These are phyloP conservation scores for Hippolais icterina DNA, from an alignment of 2,113 vertebrate species.

Conservation along the genomic window DNA sequence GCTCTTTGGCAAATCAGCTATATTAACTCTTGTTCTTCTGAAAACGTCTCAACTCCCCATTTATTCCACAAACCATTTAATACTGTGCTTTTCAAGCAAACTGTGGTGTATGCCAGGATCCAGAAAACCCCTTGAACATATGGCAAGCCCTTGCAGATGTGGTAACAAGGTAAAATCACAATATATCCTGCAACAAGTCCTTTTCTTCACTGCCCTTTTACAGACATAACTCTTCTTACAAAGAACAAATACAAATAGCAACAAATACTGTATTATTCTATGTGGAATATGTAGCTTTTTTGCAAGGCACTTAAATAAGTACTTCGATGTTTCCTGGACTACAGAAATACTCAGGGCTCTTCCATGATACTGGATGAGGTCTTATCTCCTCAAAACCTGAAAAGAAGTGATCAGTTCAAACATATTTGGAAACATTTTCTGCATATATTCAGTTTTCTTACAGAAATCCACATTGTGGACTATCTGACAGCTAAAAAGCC, in stretches of 20 bases:
- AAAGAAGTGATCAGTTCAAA: neutral
- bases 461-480: neutral
- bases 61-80: neutral
- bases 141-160: neutral
- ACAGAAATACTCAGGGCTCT: neutral
- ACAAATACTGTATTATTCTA: neutral
- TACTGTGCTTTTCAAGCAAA: neutral
- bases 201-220: neutral
- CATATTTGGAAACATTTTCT: neutral
- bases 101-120: neutral
- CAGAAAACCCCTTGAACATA: neutral
- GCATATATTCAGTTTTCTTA: neutral
- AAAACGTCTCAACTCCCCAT: neutral
- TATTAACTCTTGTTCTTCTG: neutral
- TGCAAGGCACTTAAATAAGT: neutral
- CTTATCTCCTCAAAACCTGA: neutral
- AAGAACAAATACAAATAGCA: neutral
- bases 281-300: neutral
- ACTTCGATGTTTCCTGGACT: neutral
- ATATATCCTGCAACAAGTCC: neutral
- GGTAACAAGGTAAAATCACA: neutral
- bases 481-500: neutral
- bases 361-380: neutral
- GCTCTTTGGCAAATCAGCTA: neutral
- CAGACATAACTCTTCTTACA: neutral